Base-by-base conservation (phyloP, 2,113 vertebrate species). In the Hucho hucho region DNA sequence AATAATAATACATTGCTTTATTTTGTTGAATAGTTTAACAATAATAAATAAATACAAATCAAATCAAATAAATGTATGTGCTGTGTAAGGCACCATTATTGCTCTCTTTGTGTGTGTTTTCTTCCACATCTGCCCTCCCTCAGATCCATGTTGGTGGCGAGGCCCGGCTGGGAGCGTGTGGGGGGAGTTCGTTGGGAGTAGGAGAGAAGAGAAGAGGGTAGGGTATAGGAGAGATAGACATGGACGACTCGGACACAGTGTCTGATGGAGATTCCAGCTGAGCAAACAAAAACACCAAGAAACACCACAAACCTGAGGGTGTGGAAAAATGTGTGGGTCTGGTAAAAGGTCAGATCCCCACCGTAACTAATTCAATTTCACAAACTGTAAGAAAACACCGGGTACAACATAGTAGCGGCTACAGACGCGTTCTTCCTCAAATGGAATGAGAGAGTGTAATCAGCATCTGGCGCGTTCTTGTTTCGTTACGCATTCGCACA, bases 321-420 rank as follows among this genome's bases (percentile, higher is more conserved):
- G 73, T 83, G 83, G 85, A 90, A 93, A 92, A 92, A 90, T 91
- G 88, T 88, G 87, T 77, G 77, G 90, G 84, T 89, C 88, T 91
- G 83, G 84, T 82, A 71, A 87, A 88, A 93, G 93, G 92, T 93
- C 90, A 92, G 91, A 90, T 93, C 93, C 92, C 89, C 83, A 89
- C 88, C 90, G 84, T 89, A 89, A 90, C 92, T 93, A 94, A 94
- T 94, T 93, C 88, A 93, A 94, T 94, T 94, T 93, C 87, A 92
- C 90, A 90, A 93, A 93, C 88, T 92, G 91, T 91, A 93, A 90
- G 90, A 91, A 93, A 93, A 93, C 90, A 90, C 84, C 20, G 64
- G 70, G 59, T 82, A 86, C 7, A 4, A 22, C 12, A n/a, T n/a
- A 6, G 3, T 68, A 22, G 43, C 37, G 4, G 12, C 81, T 77